Conservation (phyloP, 2,888 invertebrate species). For the Nowickia ferox region DNA sequence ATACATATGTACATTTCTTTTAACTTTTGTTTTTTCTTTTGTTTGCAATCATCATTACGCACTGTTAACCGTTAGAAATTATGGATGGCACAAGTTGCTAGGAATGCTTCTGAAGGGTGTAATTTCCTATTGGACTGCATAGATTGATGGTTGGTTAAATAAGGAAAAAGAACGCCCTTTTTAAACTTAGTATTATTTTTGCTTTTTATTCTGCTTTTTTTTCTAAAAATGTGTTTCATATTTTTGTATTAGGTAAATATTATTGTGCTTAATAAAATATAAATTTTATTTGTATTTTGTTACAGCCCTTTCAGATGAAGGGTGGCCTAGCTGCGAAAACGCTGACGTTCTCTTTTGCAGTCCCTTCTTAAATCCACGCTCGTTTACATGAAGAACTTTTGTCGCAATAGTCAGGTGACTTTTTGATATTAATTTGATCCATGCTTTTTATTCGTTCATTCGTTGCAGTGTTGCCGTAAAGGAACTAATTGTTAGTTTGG, state of each 20-base stretch:
- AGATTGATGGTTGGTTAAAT: slow-evolving; percentile 45
- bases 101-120: slow-evolving; percentile 9
- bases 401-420: no score
- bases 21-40: not conserved
- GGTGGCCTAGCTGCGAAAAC: no score
- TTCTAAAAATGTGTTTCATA: not conserved
- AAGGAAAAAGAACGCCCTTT: slow-evolving; percentile 28
- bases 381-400: no score
- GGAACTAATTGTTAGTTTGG: no score
- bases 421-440: no score
- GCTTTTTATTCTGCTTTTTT: not conserved
- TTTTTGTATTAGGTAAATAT: not conserved
- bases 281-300: no score
- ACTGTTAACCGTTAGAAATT: slow-evolving; percentile 66
- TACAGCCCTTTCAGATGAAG: no score
- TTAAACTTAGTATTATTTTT: not conserved
- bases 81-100: not conserved
- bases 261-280: no score
- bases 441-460: no score
- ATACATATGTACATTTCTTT: not conserved
- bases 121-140: slow-evolving; percentile 36
- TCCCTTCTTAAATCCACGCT: no score
- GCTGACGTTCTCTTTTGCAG: no score
- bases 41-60: slow-evolving; percentile 66
- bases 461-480: no score